Evolutionary conservation across 2,888 invertebrate genomes (phyloP), one percentile per base, ranked within the genome.

Genomic region (Margaritifera margaritifera): DNA sequence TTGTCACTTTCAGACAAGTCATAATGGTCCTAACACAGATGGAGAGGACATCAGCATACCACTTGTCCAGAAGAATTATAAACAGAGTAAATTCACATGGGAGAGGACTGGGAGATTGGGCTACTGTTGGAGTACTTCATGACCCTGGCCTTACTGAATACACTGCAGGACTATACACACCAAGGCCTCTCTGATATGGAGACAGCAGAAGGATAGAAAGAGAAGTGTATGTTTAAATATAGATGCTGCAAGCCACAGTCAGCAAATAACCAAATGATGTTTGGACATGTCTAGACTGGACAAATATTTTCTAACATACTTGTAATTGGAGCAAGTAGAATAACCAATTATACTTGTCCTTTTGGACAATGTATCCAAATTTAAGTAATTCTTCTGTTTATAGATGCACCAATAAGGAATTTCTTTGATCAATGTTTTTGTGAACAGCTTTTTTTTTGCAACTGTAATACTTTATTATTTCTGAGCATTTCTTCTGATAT

Each of bases 31-130:
- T 98, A 78, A 97, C 97, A 0, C 98, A 98, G 88, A 91, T 98
- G 81, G 98, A 98, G 90, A 96, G 97, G 83, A 96, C 95, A 87
- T 97, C 96, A 58, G 96, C 97, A 51, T 98, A 98, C 91, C 96
- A 96, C 67, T 96, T 98, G 90, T 96, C 97, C 52, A 96, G 98
- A 90, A 94, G 96, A 54, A 92, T 98, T 59, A 96, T 96, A 42
- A 97, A 98, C 91, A 93, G 97, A 58, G 92, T 97, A 84, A 96
- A 96, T 50, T 61, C 27, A 59, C 62, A 61, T 82, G 94, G 94
- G 66, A 94, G 94, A 59, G 94, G 95, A 57, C 93, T 98, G 58
- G 95, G 96, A 86, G 97, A 97, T 91, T 98, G 97, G 97, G 96
- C 96, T 24, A 94, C 94, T 25, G 92, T 93, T 11, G 93, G 92